Percentiles rank a stretch among this genome's conserved stretches.
These are phyloP conservation scores for Phrynocephalus versicolor DNA, from an alignment of 2,113 vertebrate genomes.

Conservation along the genomic window DNA sequence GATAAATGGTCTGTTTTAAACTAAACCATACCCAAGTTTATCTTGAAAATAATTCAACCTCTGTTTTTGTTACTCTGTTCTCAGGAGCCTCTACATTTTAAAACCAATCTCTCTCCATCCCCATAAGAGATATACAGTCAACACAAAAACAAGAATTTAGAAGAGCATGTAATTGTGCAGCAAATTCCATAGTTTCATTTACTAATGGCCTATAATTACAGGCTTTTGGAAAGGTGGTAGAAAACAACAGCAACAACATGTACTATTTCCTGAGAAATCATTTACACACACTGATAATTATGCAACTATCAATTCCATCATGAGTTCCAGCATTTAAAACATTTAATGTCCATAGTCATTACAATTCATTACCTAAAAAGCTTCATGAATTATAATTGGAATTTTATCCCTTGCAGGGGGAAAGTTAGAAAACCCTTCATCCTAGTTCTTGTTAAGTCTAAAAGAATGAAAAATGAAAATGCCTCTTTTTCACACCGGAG, in stretches of 20 bases:
- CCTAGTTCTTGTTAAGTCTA: not conserved
- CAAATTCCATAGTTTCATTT: constrained; percentile 16
- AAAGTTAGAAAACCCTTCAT: not conserved
- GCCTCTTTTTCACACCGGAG: not conserved
- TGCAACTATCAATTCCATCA: not conserved
- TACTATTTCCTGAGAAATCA: not conserved
- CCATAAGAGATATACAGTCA: not conserved
- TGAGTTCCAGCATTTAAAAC: not conserved
- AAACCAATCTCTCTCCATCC: not conserved
- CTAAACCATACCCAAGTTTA: no score
- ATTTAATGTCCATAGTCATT: not conserved
- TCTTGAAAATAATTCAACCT: not conserved
- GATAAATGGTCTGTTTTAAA: no score
- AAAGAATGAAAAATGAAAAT: not conserved
- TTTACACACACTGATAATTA: not conserved
- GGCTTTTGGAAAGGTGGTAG: not conserved
- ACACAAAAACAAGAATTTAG: not conserved
- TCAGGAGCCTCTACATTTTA: not conserved
- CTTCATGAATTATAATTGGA: not conserved
- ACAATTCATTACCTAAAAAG: not conserved
- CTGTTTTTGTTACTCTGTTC: not conserved
- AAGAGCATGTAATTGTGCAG: not conserved
- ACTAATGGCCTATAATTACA: constrained; percentile 1
- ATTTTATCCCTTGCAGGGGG: not conserved
- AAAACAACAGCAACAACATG: not conserved